Evolutionary conservation across 2,888 invertebrate species (phyloP).

Genomic region (Camponotus fellah): DNA sequence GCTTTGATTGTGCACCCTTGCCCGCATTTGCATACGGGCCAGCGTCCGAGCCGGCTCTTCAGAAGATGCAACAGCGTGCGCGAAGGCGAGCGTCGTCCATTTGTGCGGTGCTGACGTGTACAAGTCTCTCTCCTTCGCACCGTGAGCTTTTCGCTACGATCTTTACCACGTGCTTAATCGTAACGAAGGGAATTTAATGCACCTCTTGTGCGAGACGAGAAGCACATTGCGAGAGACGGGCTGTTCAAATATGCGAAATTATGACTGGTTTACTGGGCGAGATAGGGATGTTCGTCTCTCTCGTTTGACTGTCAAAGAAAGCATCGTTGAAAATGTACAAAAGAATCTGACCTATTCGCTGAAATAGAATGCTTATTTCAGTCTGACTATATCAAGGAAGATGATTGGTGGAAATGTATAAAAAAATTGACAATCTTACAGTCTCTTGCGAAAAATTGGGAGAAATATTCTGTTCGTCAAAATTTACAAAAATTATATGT

Average conservation of each 20-base stretch:
- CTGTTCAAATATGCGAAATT: conserved; percentile 10
- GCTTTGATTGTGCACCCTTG: conserved; percentile 80
- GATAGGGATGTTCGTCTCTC: background rate
- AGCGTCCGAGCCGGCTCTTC: conserved; percentile 57
- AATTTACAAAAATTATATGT: too few relatives aligned
- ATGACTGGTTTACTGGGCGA: background rate
- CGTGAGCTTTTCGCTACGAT: conserved; percentile 32
- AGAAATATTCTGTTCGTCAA: background rate
- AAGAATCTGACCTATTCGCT: background rate
- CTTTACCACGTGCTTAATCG: conserved; percentile 7
- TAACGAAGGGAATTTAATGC: conserved; percentile 47
- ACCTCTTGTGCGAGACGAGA: background rate
- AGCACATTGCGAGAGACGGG: background rate
- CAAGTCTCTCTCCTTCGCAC: conserved; percentile 16
- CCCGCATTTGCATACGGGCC: conserved; percentile 77
- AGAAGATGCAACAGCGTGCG: conserved; percentile 70
- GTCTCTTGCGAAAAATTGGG: background rate
- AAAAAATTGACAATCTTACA: background rate
- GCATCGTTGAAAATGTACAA: conserved; percentile 13
- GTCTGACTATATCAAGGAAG: conserved; percentile 2
- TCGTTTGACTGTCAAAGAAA: conserved; percentile 40
- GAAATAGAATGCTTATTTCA: conserved; percentile 18
- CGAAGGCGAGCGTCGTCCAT: conserved; percentile 30
- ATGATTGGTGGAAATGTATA: background rate
- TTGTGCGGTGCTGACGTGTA: conserved; percentile 20